Evolutionary conservation across 2,888 invertebrate genomes (phyloP).

Genomic region (Caenorhabditis parvicauda): DNA sequence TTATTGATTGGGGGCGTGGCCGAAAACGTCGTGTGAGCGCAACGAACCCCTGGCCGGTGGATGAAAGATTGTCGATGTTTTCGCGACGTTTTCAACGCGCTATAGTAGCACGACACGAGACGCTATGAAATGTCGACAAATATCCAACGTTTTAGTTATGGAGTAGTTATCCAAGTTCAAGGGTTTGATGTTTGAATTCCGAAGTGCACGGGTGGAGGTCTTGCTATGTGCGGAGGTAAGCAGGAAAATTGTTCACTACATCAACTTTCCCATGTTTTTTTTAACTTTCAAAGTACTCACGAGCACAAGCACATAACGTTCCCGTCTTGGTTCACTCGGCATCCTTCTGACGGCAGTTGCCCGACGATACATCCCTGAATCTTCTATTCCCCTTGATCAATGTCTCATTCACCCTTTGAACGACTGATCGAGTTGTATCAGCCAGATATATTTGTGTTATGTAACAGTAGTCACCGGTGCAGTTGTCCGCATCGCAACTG

Average conservation of each 20-base stretch:
- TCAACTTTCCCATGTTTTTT: too few species aligned
- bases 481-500: neutral
- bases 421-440: neutral
- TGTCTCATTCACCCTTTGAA: neutral
- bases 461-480: neutral
- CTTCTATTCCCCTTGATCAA: neutral
- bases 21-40: too few species aligned
- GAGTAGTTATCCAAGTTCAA: neutral
- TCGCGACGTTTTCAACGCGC: too few species aligned
- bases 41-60: too few species aligned
- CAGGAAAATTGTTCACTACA: neutral
- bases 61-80: too few species aligned
- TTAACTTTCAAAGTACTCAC: conserved; percentile 16
- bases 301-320: conserved; percentile 33
- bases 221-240: too few species aligned
- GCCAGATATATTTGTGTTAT: neutral
- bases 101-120: too few species aligned
- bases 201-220: too few species aligned
- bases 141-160: too few species aligned
- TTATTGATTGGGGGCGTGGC: too few species aligned
- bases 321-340: conserved; percentile 33
- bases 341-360: conserved; percentile 19
- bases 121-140: too few species aligned
- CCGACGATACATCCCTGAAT: conserved; percentile 32
- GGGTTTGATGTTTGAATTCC: too few species aligned